Conservation (phyloP, 2,797 vertebrate species). For the Danionella dracula region DNA sequence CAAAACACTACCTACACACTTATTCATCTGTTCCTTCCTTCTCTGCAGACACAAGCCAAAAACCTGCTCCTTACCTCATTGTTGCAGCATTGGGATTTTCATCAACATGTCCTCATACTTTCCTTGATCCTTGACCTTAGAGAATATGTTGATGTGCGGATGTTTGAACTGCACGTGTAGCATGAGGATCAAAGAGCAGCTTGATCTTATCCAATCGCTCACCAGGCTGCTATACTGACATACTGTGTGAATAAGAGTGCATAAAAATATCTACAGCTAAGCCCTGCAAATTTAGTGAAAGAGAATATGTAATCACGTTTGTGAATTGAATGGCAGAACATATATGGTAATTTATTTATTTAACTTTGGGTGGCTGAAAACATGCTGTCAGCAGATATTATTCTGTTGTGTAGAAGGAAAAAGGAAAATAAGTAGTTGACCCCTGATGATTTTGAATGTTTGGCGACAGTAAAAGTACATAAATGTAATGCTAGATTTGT, state of each 20-base stretch:
- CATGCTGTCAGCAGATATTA: too few species aligned
- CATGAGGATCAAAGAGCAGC: constrained; percentile 13
- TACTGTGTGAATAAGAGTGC: neutral
- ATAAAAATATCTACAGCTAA: neutral
- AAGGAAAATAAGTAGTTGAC: neutral
- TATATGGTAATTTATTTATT: too few species aligned
- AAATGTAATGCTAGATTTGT: too few species aligned
- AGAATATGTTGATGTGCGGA: neutral
- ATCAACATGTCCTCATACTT: neutral
- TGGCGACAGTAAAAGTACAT: too few species aligned
- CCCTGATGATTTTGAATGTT: too few species aligned
- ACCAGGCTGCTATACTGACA: neutral
- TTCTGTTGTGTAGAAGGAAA: neutral
- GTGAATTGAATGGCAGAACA: neutral
- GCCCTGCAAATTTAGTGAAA: neutral
- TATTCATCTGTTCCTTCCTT: constrained; percentile 40
- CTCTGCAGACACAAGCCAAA: neutral
- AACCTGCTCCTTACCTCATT: neutral
- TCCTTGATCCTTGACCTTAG: neutral
- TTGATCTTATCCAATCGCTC: constrained; percentile 16
- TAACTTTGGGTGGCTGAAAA: too few species aligned
- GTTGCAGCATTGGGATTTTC: neutral
- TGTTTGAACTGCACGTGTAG: neutral
- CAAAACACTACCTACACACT: constrained; percentile 33
- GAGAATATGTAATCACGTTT: neutral